phyloP scores from a whole-genome alignment of 2,113 vertebrate genomes.

The Megaceryle maxima region DNA sequence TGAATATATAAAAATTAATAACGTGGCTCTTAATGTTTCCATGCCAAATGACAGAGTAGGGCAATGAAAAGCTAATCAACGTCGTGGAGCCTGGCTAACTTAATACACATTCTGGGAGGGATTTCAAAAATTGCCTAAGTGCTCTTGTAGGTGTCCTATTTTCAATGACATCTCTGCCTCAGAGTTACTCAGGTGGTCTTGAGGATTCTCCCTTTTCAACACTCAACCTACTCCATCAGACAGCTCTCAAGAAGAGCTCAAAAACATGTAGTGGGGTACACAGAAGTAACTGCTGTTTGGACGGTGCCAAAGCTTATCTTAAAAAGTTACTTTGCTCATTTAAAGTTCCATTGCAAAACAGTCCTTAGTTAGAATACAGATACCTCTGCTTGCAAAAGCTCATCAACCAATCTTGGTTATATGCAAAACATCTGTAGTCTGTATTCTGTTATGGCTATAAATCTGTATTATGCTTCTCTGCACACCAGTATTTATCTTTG shows the following conservation, averaged over 20 bases:
- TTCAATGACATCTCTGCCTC: background rate
- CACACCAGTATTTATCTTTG: conserved; percentile 56
- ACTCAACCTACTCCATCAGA: background rate
- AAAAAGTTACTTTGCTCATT: conserved; percentile 15
- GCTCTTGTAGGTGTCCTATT: background rate
- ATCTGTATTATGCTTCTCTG: conserved; percentile 43
- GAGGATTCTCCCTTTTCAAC: background rate
- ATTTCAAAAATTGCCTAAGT: background rate
- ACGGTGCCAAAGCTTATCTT: background rate
- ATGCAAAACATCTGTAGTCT: conserved; percentile 41
- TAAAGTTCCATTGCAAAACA: background rate
- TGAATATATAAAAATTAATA: conserved; percentile 19
- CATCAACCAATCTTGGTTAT: conserved; percentile 41
- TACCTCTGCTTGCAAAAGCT: background rate
- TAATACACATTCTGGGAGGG: background rate
- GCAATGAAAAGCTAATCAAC: background rate
- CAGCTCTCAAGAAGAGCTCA: background rate
- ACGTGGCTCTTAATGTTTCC: background rate
- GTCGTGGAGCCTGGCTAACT: background rate
- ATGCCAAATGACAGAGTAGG: conserved; percentile 7
- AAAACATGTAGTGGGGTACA: background rate
- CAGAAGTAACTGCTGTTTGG: background rate
- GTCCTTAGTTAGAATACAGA: background rate
- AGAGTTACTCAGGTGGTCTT: background rate
- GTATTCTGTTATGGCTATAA: conserved; percentile 34